phyloP scores from a whole-genome alignment of 2,888 invertebrate species.

The Gymnocheta viridis region DNA sequence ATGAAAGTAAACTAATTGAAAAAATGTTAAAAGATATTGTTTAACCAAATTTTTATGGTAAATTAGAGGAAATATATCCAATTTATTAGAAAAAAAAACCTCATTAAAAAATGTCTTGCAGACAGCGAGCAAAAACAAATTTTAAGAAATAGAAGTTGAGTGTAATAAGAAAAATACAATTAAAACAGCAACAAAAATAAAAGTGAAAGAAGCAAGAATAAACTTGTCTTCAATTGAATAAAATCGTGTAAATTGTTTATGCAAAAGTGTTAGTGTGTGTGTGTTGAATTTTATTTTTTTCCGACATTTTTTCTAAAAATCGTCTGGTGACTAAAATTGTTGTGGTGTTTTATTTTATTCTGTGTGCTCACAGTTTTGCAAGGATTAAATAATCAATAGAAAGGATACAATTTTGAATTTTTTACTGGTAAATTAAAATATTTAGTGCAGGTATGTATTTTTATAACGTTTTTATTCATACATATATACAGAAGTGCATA shows the following conservation, averaged over 20 bases:
- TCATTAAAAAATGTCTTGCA: not conserved
- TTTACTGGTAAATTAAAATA: constrained; percentile 17
- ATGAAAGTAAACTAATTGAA: constrained; percentile 4
- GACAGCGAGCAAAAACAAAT: constrained; percentile 3
- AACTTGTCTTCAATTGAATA: constrained; percentile 12
- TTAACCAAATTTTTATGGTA: not conserved
- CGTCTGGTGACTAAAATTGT: not conserved
- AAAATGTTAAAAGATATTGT: not conserved
- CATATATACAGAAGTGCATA: not conserved
- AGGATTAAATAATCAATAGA: not conserved
- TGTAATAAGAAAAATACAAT: not conserved
- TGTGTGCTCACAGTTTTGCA: not conserved
- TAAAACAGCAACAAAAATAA: constrained; percentile 30
- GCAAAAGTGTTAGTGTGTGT: not conserved
- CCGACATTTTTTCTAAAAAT: constrained; percentile 10
- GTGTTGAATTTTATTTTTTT: not conserved
- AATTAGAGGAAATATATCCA: not conserved
- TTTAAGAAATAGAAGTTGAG: constrained; percentile 4
- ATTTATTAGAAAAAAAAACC: not conserved
- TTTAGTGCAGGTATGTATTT: not conserved
- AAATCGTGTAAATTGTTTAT: not conserved
- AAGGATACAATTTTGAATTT: not conserved
- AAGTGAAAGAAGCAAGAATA: constrained; percentile 49
- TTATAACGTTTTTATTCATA: not conserved
- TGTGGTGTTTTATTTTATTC: not conserved